These are phyloP conservation scores for Epinephelus moara DNA, from an alignment of 2,113 vertebrate genomes.

Conservation along the genomic window DNA sequence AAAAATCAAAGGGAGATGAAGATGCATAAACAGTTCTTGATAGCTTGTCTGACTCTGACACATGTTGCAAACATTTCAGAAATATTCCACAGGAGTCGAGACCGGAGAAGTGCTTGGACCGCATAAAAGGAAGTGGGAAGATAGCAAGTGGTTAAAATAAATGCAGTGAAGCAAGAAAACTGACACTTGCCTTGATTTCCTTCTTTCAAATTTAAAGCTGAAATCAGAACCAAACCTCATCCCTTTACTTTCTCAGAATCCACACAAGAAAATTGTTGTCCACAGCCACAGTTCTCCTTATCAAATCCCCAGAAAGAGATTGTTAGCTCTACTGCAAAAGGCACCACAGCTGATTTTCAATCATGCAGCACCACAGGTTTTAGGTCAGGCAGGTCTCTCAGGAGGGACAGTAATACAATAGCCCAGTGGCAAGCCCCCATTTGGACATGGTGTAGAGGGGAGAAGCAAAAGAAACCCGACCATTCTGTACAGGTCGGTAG, in stretches of 20 bases:
- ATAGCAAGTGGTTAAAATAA: constrained; percentile 16
- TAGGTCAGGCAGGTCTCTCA: constrained; percentile 70
- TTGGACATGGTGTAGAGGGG: constrained; percentile 75
- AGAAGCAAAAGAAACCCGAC: constrained; percentile 71
- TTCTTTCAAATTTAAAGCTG: constrained; percentile 21
- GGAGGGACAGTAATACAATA: constrained; percentile 79
- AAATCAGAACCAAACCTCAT: constrained; percentile 43
- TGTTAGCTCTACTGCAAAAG: constrained; percentile 65
- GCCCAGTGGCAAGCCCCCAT: constrained; percentile 80
- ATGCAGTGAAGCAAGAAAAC: constrained; percentile 20
- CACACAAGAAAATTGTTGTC: constrained; percentile 47
- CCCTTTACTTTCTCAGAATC: constrained; percentile 20
- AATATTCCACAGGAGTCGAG: background rate
- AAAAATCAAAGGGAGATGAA: constrained; percentile 49
- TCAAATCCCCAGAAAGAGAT: constrained; percentile 73
- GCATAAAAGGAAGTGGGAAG: background rate
- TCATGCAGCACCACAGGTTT: constrained; percentile 77
- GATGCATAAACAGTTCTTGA: constrained; percentile 52
- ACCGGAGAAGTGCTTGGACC: constrained; percentile 22
- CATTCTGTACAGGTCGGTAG: constrained; percentile 73
- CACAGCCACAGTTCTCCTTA: constrained; percentile 53
- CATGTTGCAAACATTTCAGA: constrained; percentile 29
- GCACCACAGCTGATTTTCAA: constrained; percentile 77
- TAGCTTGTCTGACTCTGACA: constrained; percentile 37
- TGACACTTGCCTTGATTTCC: constrained; percentile 5